A percentile compares a stretch with the other conserved stretches of the same genome.
These are phyloP conservation scores for Bovichtus diacanthus DNA, from an alignment of 2,797 vertebrate genomes.

Conservation along the genomic window DNA sequence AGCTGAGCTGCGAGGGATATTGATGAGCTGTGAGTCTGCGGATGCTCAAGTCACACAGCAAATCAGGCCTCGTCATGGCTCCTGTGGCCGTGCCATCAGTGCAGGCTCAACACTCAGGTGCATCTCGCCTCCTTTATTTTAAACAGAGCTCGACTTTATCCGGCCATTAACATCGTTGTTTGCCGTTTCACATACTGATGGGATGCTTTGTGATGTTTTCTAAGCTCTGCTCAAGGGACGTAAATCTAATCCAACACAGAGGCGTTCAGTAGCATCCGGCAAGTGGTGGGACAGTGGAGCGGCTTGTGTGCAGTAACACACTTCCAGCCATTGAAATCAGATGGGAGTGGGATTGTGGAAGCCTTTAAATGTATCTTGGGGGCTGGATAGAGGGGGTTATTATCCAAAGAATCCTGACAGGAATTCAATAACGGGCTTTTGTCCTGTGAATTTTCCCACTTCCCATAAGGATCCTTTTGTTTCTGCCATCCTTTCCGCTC, in stretches of 20 bases:
- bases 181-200: slow-evolving; percentile 40
- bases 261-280: slow-evolving; percentile 40
- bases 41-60: slow-evolving; percentile 70
- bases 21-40: slow-evolving; percentile 67
- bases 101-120: slow-evolving; percentile 38
- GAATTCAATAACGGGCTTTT: slow-evolving; percentile 81
- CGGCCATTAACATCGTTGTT: slow-evolving; percentile 13
- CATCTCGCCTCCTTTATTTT: slow-evolving; percentile 10
- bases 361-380: slow-evolving; percentile 67
- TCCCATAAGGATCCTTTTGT: slow-evolving; percentile 72
- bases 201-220: slow-evolving; percentile 54
- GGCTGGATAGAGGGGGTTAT: slow-evolving; percentile 65
- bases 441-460: slow-evolving; percentile 75
- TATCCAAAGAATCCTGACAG: slow-evolving; percentile 79
- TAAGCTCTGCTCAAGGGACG: slow-evolving; percentile 43
- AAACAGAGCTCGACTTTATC: slow-evolving; percentile 22
- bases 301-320: slow-evolving; percentile 47
- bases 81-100: slow-evolving; percentile 40
- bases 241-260: slow-evolving; percentile 52
- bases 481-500: slow-evolving; percentile 32
- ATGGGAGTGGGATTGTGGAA: slow-evolving; percentile 57
- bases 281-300: slow-evolving; percentile 51
- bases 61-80: slow-evolving; percentile 71
- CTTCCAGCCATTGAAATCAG: slow-evolving; percentile 48
- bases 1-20: slow-evolving; percentile 47